Evolutionary conservation across 2,888 invertebrate genomes (phyloP).

Genomic region (Megalurothrips usitatus): DNA sequence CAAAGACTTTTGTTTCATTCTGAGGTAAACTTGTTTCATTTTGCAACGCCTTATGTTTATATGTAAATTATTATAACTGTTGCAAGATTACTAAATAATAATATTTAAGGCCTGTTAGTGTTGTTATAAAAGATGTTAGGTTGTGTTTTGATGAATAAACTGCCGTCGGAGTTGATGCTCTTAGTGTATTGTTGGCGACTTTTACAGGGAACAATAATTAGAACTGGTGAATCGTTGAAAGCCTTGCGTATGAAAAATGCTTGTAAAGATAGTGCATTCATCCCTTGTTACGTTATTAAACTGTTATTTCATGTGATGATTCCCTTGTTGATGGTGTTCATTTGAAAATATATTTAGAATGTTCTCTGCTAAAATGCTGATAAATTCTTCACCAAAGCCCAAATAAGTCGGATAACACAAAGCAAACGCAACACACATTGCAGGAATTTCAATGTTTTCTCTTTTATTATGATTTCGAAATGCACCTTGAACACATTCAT

Average conservation of each 20-base stretch:
- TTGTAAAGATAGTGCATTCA: not conserved
- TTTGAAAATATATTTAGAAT: constrained; percentile 22
- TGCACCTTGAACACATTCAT: not conserved
- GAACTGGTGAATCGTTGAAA: not conserved
- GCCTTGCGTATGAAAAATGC: not conserved
- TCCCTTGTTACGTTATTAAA: not conserved
- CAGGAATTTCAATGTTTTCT: not conserved
- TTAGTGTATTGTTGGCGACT: not conserved
- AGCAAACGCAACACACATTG: not conserved
- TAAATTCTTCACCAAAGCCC: not conserved
- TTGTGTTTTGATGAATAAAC: not conserved
- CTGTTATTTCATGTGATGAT: not conserved
- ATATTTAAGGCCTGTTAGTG: constrained; percentile 14
- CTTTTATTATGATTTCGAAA: not conserved
- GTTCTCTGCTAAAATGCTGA: not conserved
- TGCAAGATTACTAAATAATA: not conserved
- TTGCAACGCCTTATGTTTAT: not conserved
- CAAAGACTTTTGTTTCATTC: not conserved
- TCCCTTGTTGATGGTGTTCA: constrained; percentile 22
- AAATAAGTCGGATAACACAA: not conserved
- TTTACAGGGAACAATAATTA: constrained; percentile 6
- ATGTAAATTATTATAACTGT: not conserved
- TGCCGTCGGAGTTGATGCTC: not conserved
- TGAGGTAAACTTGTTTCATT: not conserved
- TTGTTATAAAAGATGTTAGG: constrained; percentile 9